Evolutionary conservation across 2,113 vertebrate species (phyloP).

Genomic region (Poeciliopsis prolifica): DNA sequence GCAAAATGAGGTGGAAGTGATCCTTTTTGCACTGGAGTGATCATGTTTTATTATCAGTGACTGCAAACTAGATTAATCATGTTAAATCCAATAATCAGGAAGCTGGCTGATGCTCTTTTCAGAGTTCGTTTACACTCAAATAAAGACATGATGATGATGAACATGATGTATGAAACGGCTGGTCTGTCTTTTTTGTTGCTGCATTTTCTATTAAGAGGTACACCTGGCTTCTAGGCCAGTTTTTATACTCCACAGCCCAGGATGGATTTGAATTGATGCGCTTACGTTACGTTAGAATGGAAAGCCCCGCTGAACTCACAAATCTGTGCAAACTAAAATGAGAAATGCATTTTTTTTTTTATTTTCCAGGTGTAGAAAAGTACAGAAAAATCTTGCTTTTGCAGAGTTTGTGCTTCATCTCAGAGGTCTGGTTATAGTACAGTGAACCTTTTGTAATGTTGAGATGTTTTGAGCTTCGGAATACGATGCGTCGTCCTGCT

Average conservation of each 20-base stretch:
- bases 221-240: neutral
- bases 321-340: neutral
- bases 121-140: slow-evolving; percentile 80
- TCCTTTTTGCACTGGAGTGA: slow-evolving; percentile 39
- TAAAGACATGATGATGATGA: slow-evolving; percentile 74
- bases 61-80: slow-evolving; percentile 65
- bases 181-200: slow-evolving; percentile 12
- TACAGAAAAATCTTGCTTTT: too few relatives aligned
- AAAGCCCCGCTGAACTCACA: neutral
- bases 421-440: too few relatives aligned
- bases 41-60: slow-evolving; percentile 69
- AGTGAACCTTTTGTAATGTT: too few relatives aligned
- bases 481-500: too few relatives aligned
- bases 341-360: neutral
- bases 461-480: too few relatives aligned
- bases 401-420: too few relatives aligned
- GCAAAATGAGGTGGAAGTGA: slow-evolving; percentile 11
- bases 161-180: slow-evolving; percentile 42
- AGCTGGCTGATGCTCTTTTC: slow-evolving; percentile 72
- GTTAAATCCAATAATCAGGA: slow-evolving; percentile 66
- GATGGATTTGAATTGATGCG: neutral
- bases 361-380: too few relatives aligned
- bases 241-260: too few relatives aligned
- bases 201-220: neutral
- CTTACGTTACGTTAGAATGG: neutral